Base-by-base conservation (phyloP, 2,888 invertebrate genomes). In the Tortrix viridana region DNA sequence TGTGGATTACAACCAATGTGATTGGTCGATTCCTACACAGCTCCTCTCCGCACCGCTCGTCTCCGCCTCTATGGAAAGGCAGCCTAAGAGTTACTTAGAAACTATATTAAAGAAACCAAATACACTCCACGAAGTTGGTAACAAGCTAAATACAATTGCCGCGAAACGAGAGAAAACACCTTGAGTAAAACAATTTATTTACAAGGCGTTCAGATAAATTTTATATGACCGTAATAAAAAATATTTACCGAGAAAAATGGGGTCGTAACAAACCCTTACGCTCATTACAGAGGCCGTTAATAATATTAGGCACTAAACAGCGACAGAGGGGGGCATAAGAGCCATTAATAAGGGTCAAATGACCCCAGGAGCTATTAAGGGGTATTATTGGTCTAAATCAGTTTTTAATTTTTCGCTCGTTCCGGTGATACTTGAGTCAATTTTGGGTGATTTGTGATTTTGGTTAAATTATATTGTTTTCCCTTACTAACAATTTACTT, bases 301-400 rank as follows among this genome's bases (percentile, higher is more conserved):
- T 64, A 64, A 64, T 64, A 60, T 64, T 50, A 59, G 64, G 64
- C 49, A 64, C 64, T 64, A 64, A 64, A 64, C 60, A 64, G 60
- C 54, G 59, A 64, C 59, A 64, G 59, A 22, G 54, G 52, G 56
- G 64, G 64, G 54, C 64, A 55, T 43, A 53, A 59, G 54, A 23
- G 64, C 38, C 60, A 55, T 64, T 60, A 64, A 64, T 64, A 59
- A 64, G 49, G 54, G 53, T 20, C 64, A 54, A 46, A 64, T 64
- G 64, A 64, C 60, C 64, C 60, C 38, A 26, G 41, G 37, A 54
- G 19, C 44, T 48, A 54, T 59, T 64, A 55, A 54, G 43, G 54
- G 60, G 61, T 48, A 57, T 59, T 56, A 62, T 59, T 57, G 58
- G 60, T 23, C 56, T 46, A 62, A 67, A 67, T 67, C 65, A 57